These are phyloP conservation scores for Synanthedon vespiformis DNA, from an alignment of 2,888 invertebrate genomes.

Conservation along the genomic window DNA sequence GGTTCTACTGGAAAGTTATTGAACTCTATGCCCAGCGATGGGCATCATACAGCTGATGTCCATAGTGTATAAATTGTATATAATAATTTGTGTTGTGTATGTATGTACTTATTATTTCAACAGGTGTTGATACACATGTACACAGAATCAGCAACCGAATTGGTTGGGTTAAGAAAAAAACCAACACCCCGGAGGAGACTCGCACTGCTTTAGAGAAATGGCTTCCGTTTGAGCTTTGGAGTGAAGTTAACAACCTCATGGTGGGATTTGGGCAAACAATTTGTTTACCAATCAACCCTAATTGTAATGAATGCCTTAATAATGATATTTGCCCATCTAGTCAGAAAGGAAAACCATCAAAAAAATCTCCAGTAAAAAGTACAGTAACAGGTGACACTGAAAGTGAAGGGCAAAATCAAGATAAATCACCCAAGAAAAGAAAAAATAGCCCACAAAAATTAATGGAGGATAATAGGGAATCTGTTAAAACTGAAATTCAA, in stretches of 20 bases:
- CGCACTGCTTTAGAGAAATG: constrained; percentile 85
- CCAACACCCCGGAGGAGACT: constrained; percentile 90
- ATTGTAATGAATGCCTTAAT: constrained; percentile 87
- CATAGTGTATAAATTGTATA: neutral
- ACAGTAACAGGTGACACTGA: neutral
- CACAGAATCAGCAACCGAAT: constrained; percentile 94
- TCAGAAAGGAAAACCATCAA: constrained; percentile 46
- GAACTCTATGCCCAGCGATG: too few species aligned
- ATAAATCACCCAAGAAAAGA: neutral
- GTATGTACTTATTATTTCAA: constrained; percentile 10
- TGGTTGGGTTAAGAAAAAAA: constrained; percentile 81
- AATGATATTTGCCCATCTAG: constrained; percentile 82
- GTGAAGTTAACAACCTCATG: constrained; percentile 87
- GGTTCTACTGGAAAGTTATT: too few species aligned
- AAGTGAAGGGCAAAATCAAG: neutral
- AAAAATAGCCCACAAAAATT: constrained; percentile 5
- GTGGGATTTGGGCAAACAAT: constrained; percentile 98
- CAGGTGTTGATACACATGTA: constrained; percentile 97
- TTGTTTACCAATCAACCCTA: constrained; percentile 86
- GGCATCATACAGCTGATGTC: neutral
- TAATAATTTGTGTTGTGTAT: neutral
- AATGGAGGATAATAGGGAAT: neutral
- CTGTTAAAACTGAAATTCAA: constrained; percentile 2
- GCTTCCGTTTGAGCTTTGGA: constrained; percentile 89
- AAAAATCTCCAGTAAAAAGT: constrained; percentile 23